Percentiles rank a stretch among this genome's conserved stretches.
Evolutionary conservation across 2,888 invertebrate genomes (phyloP).

Genomic region (Drosophila acutilabella): DNA sequence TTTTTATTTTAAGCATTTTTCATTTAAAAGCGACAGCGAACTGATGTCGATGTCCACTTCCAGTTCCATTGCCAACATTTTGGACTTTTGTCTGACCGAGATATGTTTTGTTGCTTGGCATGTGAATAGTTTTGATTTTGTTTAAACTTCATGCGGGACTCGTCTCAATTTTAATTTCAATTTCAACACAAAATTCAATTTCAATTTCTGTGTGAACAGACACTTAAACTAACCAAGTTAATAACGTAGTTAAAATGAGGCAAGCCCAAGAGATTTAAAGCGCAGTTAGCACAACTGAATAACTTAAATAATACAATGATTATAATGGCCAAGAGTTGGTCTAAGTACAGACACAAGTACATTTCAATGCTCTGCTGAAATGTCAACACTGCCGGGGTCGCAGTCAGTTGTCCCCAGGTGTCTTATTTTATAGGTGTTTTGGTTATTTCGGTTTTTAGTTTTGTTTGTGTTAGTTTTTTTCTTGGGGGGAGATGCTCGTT

Average conservation of each 20-base stretch:
- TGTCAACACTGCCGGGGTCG: conserved; percentile 56
- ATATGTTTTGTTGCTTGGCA: conserved; percentile 29
- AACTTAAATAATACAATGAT: conserved; percentile 55
- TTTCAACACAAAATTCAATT: conserved; percentile 26
- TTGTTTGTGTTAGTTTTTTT: conserved; percentile 7
- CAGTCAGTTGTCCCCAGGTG: conserved; percentile 20
- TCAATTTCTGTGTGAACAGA: conserved; percentile 30
- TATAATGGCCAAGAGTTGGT: conserved; percentile 38
- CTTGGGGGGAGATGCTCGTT: conserved; percentile 30
- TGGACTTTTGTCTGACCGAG: conserved; percentile 57
- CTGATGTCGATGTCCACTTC: conserved; percentile 81
- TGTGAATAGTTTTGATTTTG: conserved; percentile 55
- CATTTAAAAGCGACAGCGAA: conserved; percentile 77
- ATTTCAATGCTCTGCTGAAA: conserved; percentile 52
- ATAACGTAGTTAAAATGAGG: conserved; percentile 49
- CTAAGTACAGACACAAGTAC: conserved; percentile 9
- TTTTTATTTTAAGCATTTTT: conserved; percentile 70
- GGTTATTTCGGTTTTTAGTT: conserved; percentile 10
- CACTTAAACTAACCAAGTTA: conserved; percentile 59
- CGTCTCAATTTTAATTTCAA: conserved; percentile 63
- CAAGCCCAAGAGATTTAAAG: conserved; percentile 47
- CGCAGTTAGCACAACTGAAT: conserved; percentile 14
- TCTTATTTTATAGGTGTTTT: conserved; percentile 10
- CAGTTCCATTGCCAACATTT: conserved; percentile 53
- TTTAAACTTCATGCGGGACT: conserved; percentile 57